phyloP scores from a whole-genome alignment of 2,797 vertebrate species.

The Taenioides sp. region DNA sequence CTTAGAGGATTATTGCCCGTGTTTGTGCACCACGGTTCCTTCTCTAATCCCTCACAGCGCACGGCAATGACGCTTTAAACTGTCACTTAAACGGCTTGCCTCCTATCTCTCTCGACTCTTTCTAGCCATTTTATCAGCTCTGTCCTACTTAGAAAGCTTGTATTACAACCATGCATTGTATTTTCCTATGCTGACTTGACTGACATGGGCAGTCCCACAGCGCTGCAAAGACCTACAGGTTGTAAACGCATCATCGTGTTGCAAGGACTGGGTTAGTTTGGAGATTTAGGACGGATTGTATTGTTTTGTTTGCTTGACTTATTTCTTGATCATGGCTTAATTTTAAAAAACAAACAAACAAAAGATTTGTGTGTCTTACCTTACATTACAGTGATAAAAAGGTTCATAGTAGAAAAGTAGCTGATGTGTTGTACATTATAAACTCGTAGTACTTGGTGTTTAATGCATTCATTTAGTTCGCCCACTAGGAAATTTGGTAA shows the following conservation, averaged over 20 bases:
- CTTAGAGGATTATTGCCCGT: constrained; percentile 18
- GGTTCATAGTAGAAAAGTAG: neutral
- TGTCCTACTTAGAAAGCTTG: constrained; percentile 40
- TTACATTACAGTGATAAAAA: too few species aligned
- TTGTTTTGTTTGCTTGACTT: constrained; percentile 8
- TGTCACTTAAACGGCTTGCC: constrained; percentile 45
- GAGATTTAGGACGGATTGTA: constrained; percentile 20
- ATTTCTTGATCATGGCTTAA: constrained; percentile 12
- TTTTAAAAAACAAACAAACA: too few species aligned
- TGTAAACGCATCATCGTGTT: constrained; percentile 14
- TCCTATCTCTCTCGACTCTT: constrained; percentile 11
- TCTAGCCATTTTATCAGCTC: constrained; percentile 21
- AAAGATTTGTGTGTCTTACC: too few species aligned
- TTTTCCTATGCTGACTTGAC: constrained; percentile 29
- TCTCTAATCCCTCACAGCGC: constrained; percentile 54
- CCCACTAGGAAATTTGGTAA: too few species aligned
- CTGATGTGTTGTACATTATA: too few species aligned
- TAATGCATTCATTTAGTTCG: too few species aligned
- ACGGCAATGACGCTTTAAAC: constrained; percentile 51
- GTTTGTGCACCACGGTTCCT: constrained; percentile 35
- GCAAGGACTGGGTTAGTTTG: constrained; percentile 18
- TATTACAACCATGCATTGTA: constrained; percentile 41
- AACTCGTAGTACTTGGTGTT: too few species aligned
- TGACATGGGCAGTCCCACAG: constrained; percentile 38
- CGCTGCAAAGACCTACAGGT: constrained; percentile 23